Percentiles rank a stretch among this genome's conserved stretches.
Evolutionary conservation across 2,888 invertebrate species (phyloP).

Genomic region (Sepiola atlantica): DNA sequence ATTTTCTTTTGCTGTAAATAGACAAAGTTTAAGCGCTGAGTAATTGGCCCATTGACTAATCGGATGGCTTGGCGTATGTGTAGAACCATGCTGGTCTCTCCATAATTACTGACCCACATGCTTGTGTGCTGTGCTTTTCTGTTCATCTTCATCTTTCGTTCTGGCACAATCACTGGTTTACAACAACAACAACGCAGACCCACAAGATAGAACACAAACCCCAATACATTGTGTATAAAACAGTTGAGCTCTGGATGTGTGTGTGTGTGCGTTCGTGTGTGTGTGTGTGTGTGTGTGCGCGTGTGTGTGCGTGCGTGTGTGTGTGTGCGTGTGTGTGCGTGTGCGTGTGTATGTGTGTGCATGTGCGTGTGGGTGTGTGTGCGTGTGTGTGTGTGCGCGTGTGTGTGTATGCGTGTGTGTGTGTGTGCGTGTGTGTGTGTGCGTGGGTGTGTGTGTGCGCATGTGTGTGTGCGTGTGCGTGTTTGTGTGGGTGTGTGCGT

Average conservation of each 20-base stretch:
- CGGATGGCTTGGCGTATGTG: too few relatives aligned
- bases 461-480: background rate
- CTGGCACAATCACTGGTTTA: too few relatives aligned
- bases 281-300: background rate
- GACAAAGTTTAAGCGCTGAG: too few relatives aligned
- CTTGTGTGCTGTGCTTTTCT: too few relatives aligned
- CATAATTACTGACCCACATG: too few relatives aligned
- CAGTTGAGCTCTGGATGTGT: background rate
- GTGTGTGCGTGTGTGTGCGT: background rate
- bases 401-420: background rate
- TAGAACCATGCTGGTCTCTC: too few relatives aligned
- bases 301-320: background rate
- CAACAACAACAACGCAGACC: too few relatives aligned
- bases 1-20: too few relatives aligned
- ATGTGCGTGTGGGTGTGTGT: background rate
- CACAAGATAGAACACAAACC: background rate
- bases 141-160: too few relatives aligned
- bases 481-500: background rate
- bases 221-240: background rate
- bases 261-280: background rate
- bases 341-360: background rate
- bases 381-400: background rate
- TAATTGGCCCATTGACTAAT: too few relatives aligned
- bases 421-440: background rate
- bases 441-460: background rate